These are phyloP conservation scores for Pelobates fuscus DNA, from an alignment of 2,113 vertebrate species.

Conservation along the genomic window DNA sequence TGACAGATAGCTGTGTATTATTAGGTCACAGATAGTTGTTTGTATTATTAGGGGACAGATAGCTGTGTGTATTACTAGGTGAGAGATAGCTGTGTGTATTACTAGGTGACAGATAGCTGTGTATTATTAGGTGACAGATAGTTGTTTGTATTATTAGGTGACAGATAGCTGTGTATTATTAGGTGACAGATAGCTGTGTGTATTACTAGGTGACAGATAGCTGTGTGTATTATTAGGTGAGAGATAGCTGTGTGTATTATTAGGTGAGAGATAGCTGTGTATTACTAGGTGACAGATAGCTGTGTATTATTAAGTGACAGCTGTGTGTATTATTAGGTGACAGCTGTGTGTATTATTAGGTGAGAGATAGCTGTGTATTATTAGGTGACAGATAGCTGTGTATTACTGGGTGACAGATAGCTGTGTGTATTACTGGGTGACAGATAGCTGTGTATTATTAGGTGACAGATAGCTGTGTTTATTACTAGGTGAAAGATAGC, in stretches of 20 bases:
- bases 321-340: not conserved
- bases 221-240: not conserved
- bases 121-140: not conserved
- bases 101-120: not conserved
- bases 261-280: not conserved
- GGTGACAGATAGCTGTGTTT: not conserved
- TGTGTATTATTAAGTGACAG: too few species aligned
- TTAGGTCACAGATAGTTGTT: not conserved
- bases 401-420: not conserved
- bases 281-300: not conserved
- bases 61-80: too few species aligned
- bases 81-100: not conserved
- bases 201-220: not conserved
- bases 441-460: not conserved
- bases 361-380: not conserved
- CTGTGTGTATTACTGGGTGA: not conserved
- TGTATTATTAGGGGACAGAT: not conserved
- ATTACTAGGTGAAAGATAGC: not conserved
- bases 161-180: not conserved
- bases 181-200: not conserved
- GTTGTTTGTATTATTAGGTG: too few species aligned
- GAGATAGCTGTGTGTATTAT: not conserved
- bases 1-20: too few species aligned
- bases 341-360: too few species aligned
- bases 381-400: not conserved